phyloP scores from a whole-genome alignment of 2,113 vertebrate species.

The Spea multiplicata region DNA sequence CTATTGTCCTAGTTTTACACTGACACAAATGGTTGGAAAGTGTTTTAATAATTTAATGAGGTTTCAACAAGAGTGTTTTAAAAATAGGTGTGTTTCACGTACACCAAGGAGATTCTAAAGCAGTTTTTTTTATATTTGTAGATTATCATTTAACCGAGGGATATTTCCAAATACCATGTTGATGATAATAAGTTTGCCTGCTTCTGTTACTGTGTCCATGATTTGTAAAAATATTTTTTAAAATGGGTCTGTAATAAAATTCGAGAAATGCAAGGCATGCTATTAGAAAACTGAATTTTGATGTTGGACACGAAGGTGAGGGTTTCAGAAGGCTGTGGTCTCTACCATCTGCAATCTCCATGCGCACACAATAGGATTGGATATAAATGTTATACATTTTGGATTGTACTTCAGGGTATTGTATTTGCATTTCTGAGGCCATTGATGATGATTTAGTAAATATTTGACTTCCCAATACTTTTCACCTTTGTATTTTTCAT shows the following conservation, averaged over 20 bases:
- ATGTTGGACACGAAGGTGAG: not conserved
- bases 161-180: too few species aligned
- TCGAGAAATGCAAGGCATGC: not conserved
- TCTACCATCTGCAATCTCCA: not conserved
- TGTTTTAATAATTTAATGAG: too few species aligned
- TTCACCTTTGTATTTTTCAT: not conserved
- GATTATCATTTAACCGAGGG: too few species aligned
- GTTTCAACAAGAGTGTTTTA: too few species aligned
- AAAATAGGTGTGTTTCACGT: too few species aligned
- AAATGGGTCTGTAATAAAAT: not conserved
- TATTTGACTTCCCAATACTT: conserved; percentile 1
- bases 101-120: too few species aligned
- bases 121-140: too few species aligned
- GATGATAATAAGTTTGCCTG: not conserved
- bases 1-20: too few species aligned
- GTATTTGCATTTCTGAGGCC: conserved; percentile 6
- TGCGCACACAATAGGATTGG: not conserved
- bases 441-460: conserved; percentile 1
- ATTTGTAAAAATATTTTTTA: not conserved
- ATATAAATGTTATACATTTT: conserved; percentile 19
- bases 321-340: not conserved
- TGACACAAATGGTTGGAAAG: too few species aligned
- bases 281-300: not conserved
- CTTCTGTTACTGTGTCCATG: not conserved
- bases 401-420: conserved; percentile 1